Conservation (phyloP, 1,140 invertebrate species). For the Oncopeltus fasciatus region DNA sequence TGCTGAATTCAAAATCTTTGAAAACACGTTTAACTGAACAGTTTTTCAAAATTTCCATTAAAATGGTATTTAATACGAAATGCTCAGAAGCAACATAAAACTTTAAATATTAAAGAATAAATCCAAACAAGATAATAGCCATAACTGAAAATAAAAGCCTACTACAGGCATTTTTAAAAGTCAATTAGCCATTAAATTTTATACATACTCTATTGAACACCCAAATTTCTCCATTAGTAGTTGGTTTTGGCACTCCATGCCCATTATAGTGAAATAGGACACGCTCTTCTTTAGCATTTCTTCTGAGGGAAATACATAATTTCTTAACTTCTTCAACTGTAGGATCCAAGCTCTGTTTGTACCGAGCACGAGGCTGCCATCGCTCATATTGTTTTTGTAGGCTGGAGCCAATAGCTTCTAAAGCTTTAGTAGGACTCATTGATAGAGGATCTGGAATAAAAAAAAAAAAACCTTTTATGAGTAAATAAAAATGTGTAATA, state of each 20-base stretch:
- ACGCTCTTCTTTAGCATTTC: slow-evolving; percentile 96
- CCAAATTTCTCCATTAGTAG: slow-evolving; percentile 98
- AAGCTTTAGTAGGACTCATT: slow-evolving; percentile 79
- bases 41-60: no score
- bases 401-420: slow-evolving; percentile 81
- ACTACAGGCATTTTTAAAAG: no score
- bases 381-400: slow-evolving; percentile 93
- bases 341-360: slow-evolving; percentile 92
- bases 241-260: slow-evolving; percentile 96
- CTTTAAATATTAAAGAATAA: no score
- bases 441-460: slow-evolving; percentile 53
- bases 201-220: slow-evolving; percentile 84
- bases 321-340: slow-evolving; percentile 97
- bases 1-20: no score
- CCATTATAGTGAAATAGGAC: slow-evolving; percentile 99
- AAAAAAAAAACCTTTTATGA: no score
- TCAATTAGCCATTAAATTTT: no score
- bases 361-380: slow-evolving; percentile 92
- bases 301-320: slow-evolving; percentile 81
- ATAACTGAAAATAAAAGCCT: no score
- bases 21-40: no score
- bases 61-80: no score
- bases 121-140: no score
- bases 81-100: no score
- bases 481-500: no score